Evolutionary conservation across 2,797 vertebrate species (phyloP), one percentile per base, ranked within the genome.

Genomic region (Phaenicophaeus curvirostris): DNA sequence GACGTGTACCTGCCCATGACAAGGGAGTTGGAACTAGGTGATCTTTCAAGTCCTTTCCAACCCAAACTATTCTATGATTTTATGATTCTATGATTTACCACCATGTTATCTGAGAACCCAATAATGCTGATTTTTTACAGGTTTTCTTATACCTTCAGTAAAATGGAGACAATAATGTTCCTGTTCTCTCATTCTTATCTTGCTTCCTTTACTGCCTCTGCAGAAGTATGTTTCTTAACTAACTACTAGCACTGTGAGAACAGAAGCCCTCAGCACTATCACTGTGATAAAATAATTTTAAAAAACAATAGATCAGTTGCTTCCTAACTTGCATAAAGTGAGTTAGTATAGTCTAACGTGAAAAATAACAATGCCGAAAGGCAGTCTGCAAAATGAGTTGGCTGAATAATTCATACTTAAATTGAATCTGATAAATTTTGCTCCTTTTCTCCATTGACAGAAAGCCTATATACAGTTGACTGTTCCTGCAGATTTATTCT

Each of bases 341-440:
- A 77, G 48, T 91, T 86, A 71, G 48, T 69, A 25, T 27, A 62
- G 48, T 44, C 71, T 73, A 73, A 89, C 0, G 1, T 63, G 91
- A 94, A 90, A 95, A 91, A 92, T 83, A 88, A 75, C 68, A 81
- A 73, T 44, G 66, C 51, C 87, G 74, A 90, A 91, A 84, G 63
- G 24, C 62, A 94, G 30, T 66, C 62, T 79, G 73, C 71, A 63
- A 63, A 91, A 93, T 53, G 55, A 90, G 13, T 37, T 90, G 59
- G 9, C 48, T 95, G 63, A 93, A 91, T 94, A 93, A 95, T 94
- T 96, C 69, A 85, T 82, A 46, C 19, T 88, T 85, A 81, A 88
- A 91, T 93, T 81, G 51, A 84, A 89, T 85, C 62, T 69, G 79
- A 91, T 93, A 87, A 21, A 83, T 92, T 91, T 92, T 83, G 11